Evolutionary conservation across 2,888 invertebrate genomes (phyloP), one percentile per base, ranked within the genome.

Genomic region (Malthinus flaveolus): DNA sequence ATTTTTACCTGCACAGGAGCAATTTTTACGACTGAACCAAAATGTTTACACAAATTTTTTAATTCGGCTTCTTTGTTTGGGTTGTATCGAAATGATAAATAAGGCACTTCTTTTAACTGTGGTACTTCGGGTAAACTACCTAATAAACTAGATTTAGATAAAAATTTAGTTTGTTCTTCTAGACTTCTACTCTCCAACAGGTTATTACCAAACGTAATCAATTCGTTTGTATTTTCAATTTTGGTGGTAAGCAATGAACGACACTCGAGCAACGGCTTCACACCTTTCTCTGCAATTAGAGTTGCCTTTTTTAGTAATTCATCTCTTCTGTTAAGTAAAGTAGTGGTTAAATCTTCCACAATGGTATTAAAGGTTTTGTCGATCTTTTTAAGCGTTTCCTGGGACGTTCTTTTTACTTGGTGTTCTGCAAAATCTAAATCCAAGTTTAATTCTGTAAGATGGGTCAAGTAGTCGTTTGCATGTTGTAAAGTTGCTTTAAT

Each of bases 111-210:
- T 65, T 81, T 80, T n/a, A 82, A 73, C 51, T 78, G 77, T 32
- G 84, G 84, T 11, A 84, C 81, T 66, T 82, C 83, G 23, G 84
- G 84, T 56, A 84, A 75, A 67, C 81, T 82, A 47, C 80, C 81
- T 51, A 81, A 63, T 35, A 68, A 59, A 52, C 67, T 71, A 31
- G 75, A 69, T 57, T 73, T 68, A 32, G 63, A 63, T 51, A 66
- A 63, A 64, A 76, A 75, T 52, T 63, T 67, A 32, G 70, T 64
- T 49, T 71, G 57, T 47, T 67, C 67, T 13, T 10, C 11, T 42
- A 7, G n/a, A 1, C 7, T 39, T 9, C 59, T 53, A 66, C 59
- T 59, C 64, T 66, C 52, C 32, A 65, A 46, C 35, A 71, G 45
- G 49, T 71, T 68, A n/a, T 74, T 71, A 55, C 75, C 69, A 50